Percentiles rank a stretch among this genome's conserved stretches.
Evolutionary conservation across 2,888 invertebrate genomes (phyloP).

Genomic region (Deladenus siricidicola): DNA sequence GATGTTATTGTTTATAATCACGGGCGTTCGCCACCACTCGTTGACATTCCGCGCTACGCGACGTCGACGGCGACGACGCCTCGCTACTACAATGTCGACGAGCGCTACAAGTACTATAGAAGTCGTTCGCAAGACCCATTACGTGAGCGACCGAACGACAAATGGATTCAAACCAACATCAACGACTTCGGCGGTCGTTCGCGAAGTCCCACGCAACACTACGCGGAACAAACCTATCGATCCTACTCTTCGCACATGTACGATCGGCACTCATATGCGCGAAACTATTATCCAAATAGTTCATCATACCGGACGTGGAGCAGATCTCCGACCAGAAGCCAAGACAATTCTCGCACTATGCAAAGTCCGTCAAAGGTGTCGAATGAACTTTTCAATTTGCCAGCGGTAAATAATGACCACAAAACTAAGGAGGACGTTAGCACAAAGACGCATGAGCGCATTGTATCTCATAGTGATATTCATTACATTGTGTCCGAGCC

Average conservation of each 20-base stretch:
- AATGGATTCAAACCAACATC: conserved; percentile 27
- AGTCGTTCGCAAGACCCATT: conserved; percentile 32
- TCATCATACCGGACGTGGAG: neutral
- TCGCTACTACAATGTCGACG: conserved; percentile 17
- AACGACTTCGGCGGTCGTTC: conserved; percentile 1
- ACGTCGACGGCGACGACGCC: neutral
- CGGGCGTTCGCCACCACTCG: conserved; percentile 5
- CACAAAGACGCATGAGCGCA: neutral
- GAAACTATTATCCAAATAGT: conserved; percentile 13
- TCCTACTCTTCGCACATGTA: conserved; percentile 30
- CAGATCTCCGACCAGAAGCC: neutral
- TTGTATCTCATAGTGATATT: too few species aligned
- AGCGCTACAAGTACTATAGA: conserved; percentile 25
- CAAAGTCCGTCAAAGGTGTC: neutral
- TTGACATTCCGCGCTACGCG: neutral
- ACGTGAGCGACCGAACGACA: conserved; percentile 13
- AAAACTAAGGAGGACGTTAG: neutral
- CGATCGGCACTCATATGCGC: conserved; percentile 21
- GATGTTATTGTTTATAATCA: conserved; percentile 27
- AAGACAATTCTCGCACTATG: neutral
- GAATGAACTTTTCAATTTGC: too few species aligned
- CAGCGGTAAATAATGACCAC: too few species aligned
- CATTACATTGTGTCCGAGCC: neutral
- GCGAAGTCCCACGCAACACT: neutral
- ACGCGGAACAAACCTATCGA: conserved; percentile 22